Base-by-base conservation (phyloP, 1,140 invertebrate genomes). In the Drosophila pruinosa region DNA sequence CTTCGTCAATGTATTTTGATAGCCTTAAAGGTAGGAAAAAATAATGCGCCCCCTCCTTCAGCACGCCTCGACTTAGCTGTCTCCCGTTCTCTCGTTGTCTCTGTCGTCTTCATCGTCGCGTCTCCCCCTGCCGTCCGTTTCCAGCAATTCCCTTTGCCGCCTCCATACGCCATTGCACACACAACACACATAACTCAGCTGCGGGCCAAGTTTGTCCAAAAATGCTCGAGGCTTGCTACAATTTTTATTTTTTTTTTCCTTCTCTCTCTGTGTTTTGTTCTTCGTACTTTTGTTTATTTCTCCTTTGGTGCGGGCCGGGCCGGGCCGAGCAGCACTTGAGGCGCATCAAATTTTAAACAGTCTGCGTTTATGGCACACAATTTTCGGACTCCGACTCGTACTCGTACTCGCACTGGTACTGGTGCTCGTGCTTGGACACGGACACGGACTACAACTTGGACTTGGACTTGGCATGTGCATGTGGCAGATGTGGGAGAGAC, bases 241-340 rank as follows among this genome's bases (percentile, higher is more conserved):
- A 75, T 86, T 78, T 86, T 86, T 86, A 80, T 65, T 70, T 57
- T 47, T 47, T n/a, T 48, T 58, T 47, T 73, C 31, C 19, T 36
- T 65, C 57, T 61, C 14, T 47, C 62, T 24, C 41, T 68, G 28
- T 72, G 41, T 75, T 76, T 69, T 80, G 71, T 61, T 88, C 78
- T 88, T 88, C 75, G 73, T 89, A 88, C 83, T 88, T 88, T 88
- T 88, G 82, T 88, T 88, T 88, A 88, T 88, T 88, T 75, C 82
- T 88, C 74, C 78, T 86, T 78, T 83, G 81, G 81, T 83, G 80
- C 80, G 80, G 81, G 80, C 76, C 45, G 43, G 15, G 24, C 76
- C 52, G 43, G 17, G 19, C 43, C 43, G 45, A 56, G 53, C 75
- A 81, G 67, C 74, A 88, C 82, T 88, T 78, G 82, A 82, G 82